Evolutionary conservation across 2,113 vertebrate species (phyloP).

Genomic region (Sphaerodactylus townsendi): DNA sequence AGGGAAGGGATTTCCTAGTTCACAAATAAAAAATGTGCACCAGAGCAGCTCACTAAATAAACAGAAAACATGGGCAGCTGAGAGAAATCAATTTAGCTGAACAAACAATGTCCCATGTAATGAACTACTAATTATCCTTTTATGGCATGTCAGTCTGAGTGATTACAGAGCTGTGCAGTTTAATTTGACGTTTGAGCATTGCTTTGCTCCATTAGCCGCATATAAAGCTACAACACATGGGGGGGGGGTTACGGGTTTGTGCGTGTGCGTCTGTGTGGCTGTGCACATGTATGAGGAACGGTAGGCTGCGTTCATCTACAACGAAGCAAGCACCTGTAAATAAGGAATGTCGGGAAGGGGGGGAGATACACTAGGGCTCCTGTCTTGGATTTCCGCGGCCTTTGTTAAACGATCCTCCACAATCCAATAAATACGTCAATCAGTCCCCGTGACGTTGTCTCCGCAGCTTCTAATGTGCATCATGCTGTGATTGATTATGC

Average conservation of each 20-base stretch:
- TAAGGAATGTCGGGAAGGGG: background rate
- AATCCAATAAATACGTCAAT: slow-evolving; percentile 19
- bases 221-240: slow-evolving; percentile 80
- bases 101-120: slow-evolving; percentile 91
- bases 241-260: slow-evolving; percentile 24
- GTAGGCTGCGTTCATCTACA: slow-evolving; percentile 67
- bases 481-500: background rate
- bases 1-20: slow-evolving; percentile 81
- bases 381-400: slow-evolving; percentile 16
- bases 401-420: background rate
- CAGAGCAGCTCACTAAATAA: slow-evolving; percentile 81
- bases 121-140: slow-evolving; percentile 92
- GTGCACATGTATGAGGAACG: background rate
- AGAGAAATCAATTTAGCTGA: slow-evolving; percentile 92
- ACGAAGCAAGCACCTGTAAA: slow-evolving; percentile 74
- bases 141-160: slow-evolving; percentile 88
- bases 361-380: background rate
- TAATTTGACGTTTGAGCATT: slow-evolving; percentile 86
- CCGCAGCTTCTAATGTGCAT: background rate
- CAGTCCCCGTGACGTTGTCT: background rate
- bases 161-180: slow-evolving; percentile 86
- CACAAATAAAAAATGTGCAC: slow-evolving; percentile 81
- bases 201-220: slow-evolving; percentile 84
- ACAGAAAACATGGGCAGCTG: slow-evolving; percentile 87
- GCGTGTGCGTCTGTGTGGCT: background rate